phyloP scores from a whole-genome alignment of 2,113 vertebrate species.

The Penelope pileata region DNA sequence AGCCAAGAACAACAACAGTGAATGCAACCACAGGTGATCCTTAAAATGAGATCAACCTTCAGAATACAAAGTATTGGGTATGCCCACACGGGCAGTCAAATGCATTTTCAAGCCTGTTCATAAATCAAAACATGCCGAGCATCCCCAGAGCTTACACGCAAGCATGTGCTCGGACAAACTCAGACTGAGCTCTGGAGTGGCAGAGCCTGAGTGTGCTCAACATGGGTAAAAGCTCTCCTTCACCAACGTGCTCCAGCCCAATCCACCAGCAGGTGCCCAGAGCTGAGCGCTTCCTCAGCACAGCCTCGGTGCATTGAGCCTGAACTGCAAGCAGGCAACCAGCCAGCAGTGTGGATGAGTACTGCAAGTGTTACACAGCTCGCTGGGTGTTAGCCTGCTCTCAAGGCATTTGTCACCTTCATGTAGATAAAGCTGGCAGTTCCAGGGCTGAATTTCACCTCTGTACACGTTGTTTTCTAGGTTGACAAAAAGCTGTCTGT shows the following conservation, averaged over 20 bases:
- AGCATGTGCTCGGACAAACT: constrained; percentile 65
- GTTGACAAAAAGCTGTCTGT: constrained; percentile 53
- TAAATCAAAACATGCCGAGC: constrained; percentile 52
- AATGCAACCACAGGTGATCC: not conserved
- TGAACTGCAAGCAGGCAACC: constrained; percentile 58
- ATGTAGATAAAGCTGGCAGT: constrained; percentile 44
- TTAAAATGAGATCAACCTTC: not conserved
- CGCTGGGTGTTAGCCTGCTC: constrained; percentile 33
- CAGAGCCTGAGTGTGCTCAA: constrained; percentile 53
- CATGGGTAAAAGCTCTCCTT: constrained; percentile 48
- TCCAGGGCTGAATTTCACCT: constrained; percentile 58
- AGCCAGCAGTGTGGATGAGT: constrained; percentile 48
- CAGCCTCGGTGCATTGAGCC: constrained; percentile 38
- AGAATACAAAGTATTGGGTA: not conserved
- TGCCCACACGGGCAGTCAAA: not conserved
- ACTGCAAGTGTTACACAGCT: constrained; percentile 37
- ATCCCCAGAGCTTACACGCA: constrained; percentile 65
- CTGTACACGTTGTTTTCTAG: constrained; percentile 57
- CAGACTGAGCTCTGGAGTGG: constrained; percentile 56
- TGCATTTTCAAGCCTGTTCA: constrained; percentile 48
- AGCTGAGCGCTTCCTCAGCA: constrained; percentile 14
- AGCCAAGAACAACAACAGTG: constrained; percentile 8
- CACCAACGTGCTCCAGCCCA: constrained; percentile 35
- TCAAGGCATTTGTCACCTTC: constrained; percentile 60
- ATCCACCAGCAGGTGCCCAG: constrained; percentile 36